Evolutionary conservation across 2,797 vertebrate genomes (phyloP).

Genomic region (Crenuchus spilurus): DNA sequence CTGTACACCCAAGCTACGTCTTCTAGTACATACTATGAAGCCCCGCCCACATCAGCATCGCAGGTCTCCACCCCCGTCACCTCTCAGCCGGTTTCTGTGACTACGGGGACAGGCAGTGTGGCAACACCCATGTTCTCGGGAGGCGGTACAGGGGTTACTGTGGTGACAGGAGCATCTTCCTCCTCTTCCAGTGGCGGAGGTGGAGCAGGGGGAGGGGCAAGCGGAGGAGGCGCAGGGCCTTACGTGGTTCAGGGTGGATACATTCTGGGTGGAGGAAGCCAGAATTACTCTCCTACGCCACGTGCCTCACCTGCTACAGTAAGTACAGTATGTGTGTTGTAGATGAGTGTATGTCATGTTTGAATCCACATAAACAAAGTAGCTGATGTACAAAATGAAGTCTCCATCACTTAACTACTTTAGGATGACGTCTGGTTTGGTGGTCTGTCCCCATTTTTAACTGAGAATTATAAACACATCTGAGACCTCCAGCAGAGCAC

Average conservation of each 20-base stretch:
- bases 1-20: slow-evolving; percentile 83
- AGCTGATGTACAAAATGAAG: too few species aligned
- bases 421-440: too few species aligned
- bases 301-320: slow-evolving; percentile 92
- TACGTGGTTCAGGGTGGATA: slow-evolving; percentile 87
- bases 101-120: slow-evolving; percentile 46
- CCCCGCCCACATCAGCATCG: slow-evolving; percentile 77
- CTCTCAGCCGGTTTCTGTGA: slow-evolving; percentile 79
- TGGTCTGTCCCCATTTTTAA: too few species aligned
- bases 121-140: slow-evolving; percentile 52
- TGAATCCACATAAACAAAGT: too few species aligned
- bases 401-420: too few species aligned
- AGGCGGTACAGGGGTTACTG: slow-evolving; percentile 27
- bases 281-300: slow-evolving; percentile 84
- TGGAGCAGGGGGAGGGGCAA: slow-evolving; percentile 63
- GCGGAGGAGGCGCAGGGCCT: slow-evolving; percentile 64
- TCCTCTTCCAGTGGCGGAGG: slow-evolving; percentile 57
- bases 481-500: too few species aligned
- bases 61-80: slow-evolving; percentile 82
- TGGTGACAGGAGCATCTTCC: slow-evolving; percentile 27
- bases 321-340: slow-evolving; percentile 63
- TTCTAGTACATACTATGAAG: slow-evolving; percentile 82
- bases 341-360: too few species aligned
- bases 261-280: slow-evolving; percentile 78
- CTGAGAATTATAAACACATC: too few species aligned